Conservation (phyloP, 2,113 vertebrate species). For the Orycteropus afer region DNA sequence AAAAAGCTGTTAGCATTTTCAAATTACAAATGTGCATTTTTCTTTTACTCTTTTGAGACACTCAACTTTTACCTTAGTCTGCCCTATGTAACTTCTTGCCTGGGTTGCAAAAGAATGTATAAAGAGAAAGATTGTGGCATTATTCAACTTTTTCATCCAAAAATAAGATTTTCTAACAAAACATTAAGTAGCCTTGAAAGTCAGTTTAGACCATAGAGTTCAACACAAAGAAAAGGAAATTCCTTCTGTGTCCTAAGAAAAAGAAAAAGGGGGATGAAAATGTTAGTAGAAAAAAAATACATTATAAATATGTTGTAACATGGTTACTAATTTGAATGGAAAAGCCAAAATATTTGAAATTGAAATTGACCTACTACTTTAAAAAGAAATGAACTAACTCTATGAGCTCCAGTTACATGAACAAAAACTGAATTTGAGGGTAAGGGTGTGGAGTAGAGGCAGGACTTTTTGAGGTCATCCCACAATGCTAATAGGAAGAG, state of each 20-base stretch:
- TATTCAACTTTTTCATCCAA: not conserved
- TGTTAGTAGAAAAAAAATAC: not conserved
- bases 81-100: not conserved
- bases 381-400: not conserved
- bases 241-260: not conserved
- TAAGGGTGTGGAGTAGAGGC: not conserved
- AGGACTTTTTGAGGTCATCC: too few relatives aligned
- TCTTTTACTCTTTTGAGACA: conserved; percentile 27
- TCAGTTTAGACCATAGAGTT: not conserved
- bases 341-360: not conserved
- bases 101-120: not conserved
- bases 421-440: not conserved
- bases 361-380: not conserved
- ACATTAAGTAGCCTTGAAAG: not conserved
- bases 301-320: not conserved
- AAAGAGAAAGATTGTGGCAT: not conserved
- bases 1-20: not conserved
- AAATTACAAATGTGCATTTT: not conserved
- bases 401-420: not conserved
- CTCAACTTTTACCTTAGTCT: not conserved
- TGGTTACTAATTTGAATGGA: not conserved
- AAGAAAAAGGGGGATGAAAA: not conserved
- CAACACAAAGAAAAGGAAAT: not conserved
- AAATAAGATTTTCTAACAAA: conserved; percentile 6
- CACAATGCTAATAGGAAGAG: not conserved